A percentile compares a stretch with the other conserved stretches of the same genome.
phyloP scores from a whole-genome alignment of 30 jellyfish, hydroid and myxozoan genomes.

The Turritopsis rubra region DNA sequence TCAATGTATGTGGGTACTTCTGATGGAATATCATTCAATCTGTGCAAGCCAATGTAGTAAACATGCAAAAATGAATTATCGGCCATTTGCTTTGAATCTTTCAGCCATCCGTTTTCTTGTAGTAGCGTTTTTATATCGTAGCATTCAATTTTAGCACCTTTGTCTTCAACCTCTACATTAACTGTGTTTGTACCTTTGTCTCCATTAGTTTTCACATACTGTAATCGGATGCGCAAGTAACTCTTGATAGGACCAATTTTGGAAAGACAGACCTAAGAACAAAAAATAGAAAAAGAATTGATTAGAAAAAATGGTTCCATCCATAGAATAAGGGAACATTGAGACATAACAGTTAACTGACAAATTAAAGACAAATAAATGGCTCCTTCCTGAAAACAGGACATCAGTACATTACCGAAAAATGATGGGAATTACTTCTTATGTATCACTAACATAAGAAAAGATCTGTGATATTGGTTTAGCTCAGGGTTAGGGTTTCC shows the following conservation, averaged over 20 bases:
- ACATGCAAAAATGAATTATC: neutral
- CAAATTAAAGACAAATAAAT: no score
- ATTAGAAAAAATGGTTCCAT: no score
- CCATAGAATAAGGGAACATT: no score
- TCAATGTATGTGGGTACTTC: neutral
- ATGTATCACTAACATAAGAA: no score
- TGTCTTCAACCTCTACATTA: neutral
- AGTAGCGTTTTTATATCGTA: neutral
- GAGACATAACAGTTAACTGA: no score
- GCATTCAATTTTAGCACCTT: neutral
- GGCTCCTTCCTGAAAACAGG: no score
- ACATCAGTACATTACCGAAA: no score
- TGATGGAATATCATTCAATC: neutral
- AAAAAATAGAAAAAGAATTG: neutral
- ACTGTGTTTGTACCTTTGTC: neutral
- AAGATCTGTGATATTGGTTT: no score
- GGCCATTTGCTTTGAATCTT: neutral
- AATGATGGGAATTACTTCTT: no score
- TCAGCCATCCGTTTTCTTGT: neutral
- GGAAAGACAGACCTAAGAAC: slow-evolving; percentile 7
- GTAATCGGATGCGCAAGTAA: neutral
- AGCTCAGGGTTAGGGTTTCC: no score
- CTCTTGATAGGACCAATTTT: slow-evolving; percentile 11
- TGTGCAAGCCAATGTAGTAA: neutral
- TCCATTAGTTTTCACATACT: neutral